Evolutionary conservation across 2,797 vertebrate genomes (phyloP).

Genomic region (Pseudotriccus pelzelni): DNA sequence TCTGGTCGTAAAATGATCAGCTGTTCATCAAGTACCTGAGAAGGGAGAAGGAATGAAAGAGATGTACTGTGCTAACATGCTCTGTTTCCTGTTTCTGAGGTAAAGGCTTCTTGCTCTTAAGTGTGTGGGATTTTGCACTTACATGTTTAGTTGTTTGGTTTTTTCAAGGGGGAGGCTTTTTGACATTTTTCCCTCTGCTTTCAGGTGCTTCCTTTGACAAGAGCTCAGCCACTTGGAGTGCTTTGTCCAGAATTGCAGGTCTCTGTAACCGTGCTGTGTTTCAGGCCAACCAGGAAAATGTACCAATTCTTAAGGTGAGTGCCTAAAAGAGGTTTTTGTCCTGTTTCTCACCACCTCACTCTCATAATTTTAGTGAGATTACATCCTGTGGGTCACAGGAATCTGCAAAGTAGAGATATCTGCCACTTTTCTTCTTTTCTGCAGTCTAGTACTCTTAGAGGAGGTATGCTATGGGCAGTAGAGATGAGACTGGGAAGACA

Average conservation of each 20-base stretch:
- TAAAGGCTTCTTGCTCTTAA: not conserved
- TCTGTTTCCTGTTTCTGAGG: not conserved
- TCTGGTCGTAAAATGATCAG: not conserved
- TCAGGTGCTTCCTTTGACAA: conserved; percentile 90
- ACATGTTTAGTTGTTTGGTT: not conserved
- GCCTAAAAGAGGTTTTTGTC: not conserved
- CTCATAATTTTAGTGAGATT: not conserved
- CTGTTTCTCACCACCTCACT: not conserved
- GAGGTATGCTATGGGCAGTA: not conserved
- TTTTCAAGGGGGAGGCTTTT: not conserved
- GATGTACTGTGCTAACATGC: not conserved
- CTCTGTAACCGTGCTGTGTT: conserved; percentile 97
- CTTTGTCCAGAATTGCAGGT: conserved; percentile 88
- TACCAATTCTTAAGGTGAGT: conserved; percentile 92
- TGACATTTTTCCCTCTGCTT: not conserved
- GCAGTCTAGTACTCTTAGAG: not conserved
- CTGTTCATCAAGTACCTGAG: not conserved
- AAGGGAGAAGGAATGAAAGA: not conserved
- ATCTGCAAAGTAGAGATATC: not conserved
- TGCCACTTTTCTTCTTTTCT: not conserved
- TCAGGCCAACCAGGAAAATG: conserved; percentile 86
- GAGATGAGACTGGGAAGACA: not conserved
- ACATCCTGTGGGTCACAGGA: not conserved
- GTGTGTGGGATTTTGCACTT: not conserved
- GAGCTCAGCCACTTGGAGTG: conserved; percentile 88